A percentile compares a stretch with the other conserved stretches of the same genome.
phyloP scores from a whole-genome alignment of 2,888 invertebrate species.

The Deilephila elpenor region DNA sequence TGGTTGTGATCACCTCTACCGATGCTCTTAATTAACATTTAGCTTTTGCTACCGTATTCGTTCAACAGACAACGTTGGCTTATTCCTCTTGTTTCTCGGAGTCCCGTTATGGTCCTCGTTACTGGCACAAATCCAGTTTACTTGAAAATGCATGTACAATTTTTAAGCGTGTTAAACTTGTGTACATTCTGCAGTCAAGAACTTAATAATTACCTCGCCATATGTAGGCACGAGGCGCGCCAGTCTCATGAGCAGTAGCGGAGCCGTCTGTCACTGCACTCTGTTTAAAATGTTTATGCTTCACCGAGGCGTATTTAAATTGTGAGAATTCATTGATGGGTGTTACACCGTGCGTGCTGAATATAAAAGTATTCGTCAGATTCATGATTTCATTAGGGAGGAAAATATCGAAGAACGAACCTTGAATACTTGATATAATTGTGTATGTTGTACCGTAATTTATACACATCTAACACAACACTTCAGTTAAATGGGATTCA shows the following conservation, averaged over 20 bases:
- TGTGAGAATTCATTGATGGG: slow-evolving; percentile 9
- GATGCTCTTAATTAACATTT: slow-evolving; percentile 80
- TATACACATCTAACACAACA: slow-evolving; percentile 2
- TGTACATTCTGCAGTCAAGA: slow-evolving; percentile 48
- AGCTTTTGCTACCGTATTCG: slow-evolving; percentile 73
- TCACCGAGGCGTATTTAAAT: slow-evolving; percentile 26
- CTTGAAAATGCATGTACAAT: slow-evolving; percentile 60
- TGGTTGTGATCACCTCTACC: slow-evolving; percentile 67
- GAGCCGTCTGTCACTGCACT: slow-evolving; percentile 33
- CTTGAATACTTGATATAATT: slow-evolving; percentile 4
- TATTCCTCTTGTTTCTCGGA: slow-evolving; percentile 57
- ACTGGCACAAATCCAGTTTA: slow-evolving; percentile 61
- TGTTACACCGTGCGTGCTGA: background rate
- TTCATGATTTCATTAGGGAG: slow-evolving; percentile 10
- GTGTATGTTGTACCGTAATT: background rate
- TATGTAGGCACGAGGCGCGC: slow-evolving; percentile 34
- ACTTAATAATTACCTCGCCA: slow-evolving; percentile 47
- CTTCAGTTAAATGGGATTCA: slow-evolving; percentile 12
- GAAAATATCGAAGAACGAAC: background rate
- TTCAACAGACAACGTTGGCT: slow-evolving; percentile 52
- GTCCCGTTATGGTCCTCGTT: slow-evolving; percentile 75
- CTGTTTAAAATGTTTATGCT: slow-evolving; percentile 34
- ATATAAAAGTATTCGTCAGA: background rate
- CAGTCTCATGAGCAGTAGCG: slow-evolving; percentile 43
- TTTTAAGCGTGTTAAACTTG: slow-evolving; percentile 52